Conservation (phyloP, 2,113 vertebrate species). For the Pycnonotus jocosus region DNA sequence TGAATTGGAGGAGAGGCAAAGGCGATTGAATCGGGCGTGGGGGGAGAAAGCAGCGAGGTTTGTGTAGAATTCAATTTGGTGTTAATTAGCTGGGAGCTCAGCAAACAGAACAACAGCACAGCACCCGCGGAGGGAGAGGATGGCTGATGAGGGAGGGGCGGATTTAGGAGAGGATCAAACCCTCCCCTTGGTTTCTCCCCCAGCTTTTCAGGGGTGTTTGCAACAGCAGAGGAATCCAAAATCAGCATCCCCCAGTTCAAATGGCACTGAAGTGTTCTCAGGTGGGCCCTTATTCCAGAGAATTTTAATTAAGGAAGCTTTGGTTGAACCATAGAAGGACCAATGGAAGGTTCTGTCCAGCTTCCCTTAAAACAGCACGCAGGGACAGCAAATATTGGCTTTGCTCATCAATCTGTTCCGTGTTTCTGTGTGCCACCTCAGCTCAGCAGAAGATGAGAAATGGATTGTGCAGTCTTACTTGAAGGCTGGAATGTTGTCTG, state of each 20-base stretch:
- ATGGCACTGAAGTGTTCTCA: neutral
- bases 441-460: neutral
- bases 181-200: neutral
- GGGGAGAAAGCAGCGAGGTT: neutral
- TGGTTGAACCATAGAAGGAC: neutral
- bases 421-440: neutral
- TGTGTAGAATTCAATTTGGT: neutral
- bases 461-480: neutral
- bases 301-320: neutral
- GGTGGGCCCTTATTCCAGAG: neutral
- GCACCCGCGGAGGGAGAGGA: neutral
- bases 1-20: neutral
- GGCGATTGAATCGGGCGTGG: neutral
- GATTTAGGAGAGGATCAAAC: neutral
- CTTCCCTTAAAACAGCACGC: neutral
- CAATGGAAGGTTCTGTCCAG: fast-evolving
- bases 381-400: neutral
- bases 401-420: neutral
- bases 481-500: neutral
- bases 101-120: neutral
- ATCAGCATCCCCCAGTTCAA: neutral
- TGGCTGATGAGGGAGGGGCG: neutral
- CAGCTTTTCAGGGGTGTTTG: neutral
- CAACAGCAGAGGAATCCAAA: neutral
- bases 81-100: neutral